Base-by-base conservation (phyloP, 1,140 invertebrate genomes). In the Bombus difficillimus region DNA sequence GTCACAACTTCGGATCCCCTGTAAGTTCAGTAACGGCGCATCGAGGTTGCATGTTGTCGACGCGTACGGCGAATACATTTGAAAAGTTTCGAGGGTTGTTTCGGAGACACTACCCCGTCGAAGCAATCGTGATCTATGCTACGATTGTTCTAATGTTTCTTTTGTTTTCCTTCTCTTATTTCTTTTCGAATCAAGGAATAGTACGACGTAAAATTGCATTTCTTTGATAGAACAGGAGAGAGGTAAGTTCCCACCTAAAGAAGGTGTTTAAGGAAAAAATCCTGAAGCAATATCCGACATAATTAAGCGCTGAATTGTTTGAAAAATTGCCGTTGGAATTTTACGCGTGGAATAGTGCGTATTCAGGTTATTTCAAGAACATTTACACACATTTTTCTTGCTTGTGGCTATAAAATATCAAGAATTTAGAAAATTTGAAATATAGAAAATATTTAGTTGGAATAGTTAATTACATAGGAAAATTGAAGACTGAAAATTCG, bases 1-100 rank as follows among this genome's bases (percentile, higher is more conserved):
- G 99, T 62, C 99, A 99, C 95, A 99, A 99, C 95, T 99, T 99
- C 95, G 99, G 99, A 86, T 99, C 99, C 47, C 98, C 98, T 90
- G 98, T 98, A 95, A 96, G 96, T 95, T 89, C 37, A 68, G n/a
- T n/a, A n/a, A 73, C 22, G 41, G 12, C 9, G 41, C 72, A 68
- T 76, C 81, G 53, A 15, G n/a, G 9, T 75, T 66, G 59, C 81
- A 66, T 47, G 71, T n/a, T 66, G 72, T 64, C 59, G 43, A 25
- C 82, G 62, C 22, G 28, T 22, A 53, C 13, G 12, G 22, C 34
- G 59, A 83, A 71, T 43, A 57, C 82, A 22, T 66, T n/a, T 12
- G 73, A 53, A 83, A 79, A 66, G 43, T 71, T 78, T 69, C 64
- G 8, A 25, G 39, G 37, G 22, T 22, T 41, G 32, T 64, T 53